A percentile compares a stretch with the other conserved stretches of the same genome.
Conservation (phyloP, 2,888 invertebrate species). For the Nomada ruficornis region DNA sequence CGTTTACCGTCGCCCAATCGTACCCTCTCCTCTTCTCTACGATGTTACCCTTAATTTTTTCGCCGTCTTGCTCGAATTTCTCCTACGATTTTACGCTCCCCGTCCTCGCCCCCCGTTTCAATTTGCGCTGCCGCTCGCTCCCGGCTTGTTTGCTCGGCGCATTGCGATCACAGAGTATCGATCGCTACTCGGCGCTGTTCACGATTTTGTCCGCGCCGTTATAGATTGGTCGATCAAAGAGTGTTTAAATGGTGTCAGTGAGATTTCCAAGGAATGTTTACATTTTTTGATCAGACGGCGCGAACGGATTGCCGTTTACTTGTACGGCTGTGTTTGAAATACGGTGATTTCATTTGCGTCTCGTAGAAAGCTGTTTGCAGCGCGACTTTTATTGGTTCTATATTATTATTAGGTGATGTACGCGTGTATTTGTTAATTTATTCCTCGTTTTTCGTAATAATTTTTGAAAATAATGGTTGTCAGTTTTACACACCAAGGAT, state of each 20-base stretch:
- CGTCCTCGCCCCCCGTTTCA: slow-evolving; percentile 27
- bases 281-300: not conserved
- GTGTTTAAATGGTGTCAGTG: not conserved
- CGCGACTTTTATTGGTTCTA: too few relatives aligned
- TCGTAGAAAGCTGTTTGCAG: too few relatives aligned
- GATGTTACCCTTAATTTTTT: slow-evolving; percentile 64
- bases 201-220: not conserved
- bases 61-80: slow-evolving; percentile 60
- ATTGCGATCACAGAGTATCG: slow-evolving; percentile 22
- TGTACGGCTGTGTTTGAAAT: not conserved
- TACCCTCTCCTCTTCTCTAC: slow-evolving; percentile 38
- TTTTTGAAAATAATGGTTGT: too few relatives aligned
- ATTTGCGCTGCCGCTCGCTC: slow-evolving; percentile 12
- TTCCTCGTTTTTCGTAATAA: too few relatives aligned
- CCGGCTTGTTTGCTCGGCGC: slow-evolving; percentile 17
- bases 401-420: too few relatives aligned
- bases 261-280: not conserved
- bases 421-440: too few relatives aligned
- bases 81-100: slow-evolving; percentile 42
- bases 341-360: too few relatives aligned
- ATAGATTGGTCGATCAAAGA: slow-evolving; percentile 7
- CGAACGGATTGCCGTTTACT: too few relatives aligned
- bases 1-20: slow-evolving; percentile 69
- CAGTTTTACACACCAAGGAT: too few relatives aligned
- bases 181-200: not conserved